phyloP scores from a whole-genome alignment of 2,888 invertebrate genomes.

The Aphodius granarius region DNA sequence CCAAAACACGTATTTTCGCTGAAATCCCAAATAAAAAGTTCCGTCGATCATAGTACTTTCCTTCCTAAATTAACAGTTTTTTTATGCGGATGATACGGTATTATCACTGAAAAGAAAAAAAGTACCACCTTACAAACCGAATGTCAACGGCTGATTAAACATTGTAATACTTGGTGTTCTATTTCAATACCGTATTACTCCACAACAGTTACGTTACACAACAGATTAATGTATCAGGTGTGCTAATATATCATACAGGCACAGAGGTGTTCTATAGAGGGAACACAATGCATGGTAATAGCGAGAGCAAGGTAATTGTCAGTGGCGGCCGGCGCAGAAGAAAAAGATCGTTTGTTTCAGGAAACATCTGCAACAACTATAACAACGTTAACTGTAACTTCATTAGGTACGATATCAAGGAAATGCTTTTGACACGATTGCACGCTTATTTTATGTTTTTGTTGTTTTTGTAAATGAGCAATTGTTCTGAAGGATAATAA shows the following conservation, averaged over 20 bases:
- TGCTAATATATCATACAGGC: constrained; percentile 12
- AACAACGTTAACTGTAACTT: neutral
- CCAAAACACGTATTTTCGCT: too few relatives aligned
- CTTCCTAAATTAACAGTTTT: neutral
- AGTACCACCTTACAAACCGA: neutral
- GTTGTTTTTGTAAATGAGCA: neutral
- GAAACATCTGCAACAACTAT: neutral
- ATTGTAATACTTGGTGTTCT: neutral
- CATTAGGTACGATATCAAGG: neutral
- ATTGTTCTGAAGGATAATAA: neutral
- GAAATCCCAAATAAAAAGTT: too few relatives aligned
- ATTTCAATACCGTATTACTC: constrained; percentile 10
- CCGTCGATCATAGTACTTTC: too few relatives aligned
- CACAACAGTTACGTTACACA: constrained; percentile 14
- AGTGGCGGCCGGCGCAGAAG: neutral
- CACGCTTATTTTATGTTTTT: too few relatives aligned
- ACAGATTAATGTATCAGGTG: constrained; percentile 15
- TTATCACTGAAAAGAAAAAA: neutral
- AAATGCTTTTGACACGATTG: neutral
- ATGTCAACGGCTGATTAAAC: constrained; percentile 5
- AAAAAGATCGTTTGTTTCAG: constrained; percentile 1
- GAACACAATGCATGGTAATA: constrained; percentile 8
- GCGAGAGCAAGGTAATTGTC: constrained; percentile 11
- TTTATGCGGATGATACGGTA: neutral
- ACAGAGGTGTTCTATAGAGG: constrained; percentile 7